Evolutionary conservation across 2,888 invertebrate genomes (phyloP), one percentile per base, ranked within the genome.

Genomic region (Coelopa pilipes): DNA sequence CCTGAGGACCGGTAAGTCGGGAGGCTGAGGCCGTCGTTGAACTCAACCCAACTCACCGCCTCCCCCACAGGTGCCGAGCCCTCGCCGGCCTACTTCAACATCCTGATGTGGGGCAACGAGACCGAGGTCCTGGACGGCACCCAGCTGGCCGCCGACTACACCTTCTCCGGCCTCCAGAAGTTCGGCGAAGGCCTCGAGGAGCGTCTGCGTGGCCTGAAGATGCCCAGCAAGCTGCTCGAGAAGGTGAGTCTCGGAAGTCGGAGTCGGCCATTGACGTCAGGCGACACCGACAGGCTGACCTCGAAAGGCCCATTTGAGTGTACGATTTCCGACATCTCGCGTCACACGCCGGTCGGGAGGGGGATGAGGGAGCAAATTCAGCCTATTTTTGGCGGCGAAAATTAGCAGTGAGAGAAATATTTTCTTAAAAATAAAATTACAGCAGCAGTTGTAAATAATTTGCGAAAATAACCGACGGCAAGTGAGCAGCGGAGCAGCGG

Each of bases 111-210:
- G 87, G 97, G 97, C 71, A 93, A 95, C 79, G 92, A 93, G 80
- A 93, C 95, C 47, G 93, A 95, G 88, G 91, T 95, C 69, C 88
- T 96, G 70, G 96, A 97, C 84, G 97, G 97, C 24, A 96, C 96
- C 19, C 96, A 97, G 87, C 88, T 98, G 79, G 96, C 96, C n/a
- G 96, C 97, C 24, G 97, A 97, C 85, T 96, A 95, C 91, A 95
- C 96, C 24, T 97, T 97, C 88, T 93, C 96, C 1, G 96, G 96
- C 5, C 90, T 98, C 71, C 97, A 97, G 87, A 97, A 96, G 88
- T 98, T 97, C 86, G 98, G 98, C 15, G 95, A 97, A 89, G 96
- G 96, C 70, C 90, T 97, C 83, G 93, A 97, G 82, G 96, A 96
- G 87, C 92, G 96, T 79, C 90, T 97, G 68, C 90, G 94, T 81